phyloP scores from a whole-genome alignment of 2,888 invertebrate genomes.

The Limenitis arthemis region DNA sequence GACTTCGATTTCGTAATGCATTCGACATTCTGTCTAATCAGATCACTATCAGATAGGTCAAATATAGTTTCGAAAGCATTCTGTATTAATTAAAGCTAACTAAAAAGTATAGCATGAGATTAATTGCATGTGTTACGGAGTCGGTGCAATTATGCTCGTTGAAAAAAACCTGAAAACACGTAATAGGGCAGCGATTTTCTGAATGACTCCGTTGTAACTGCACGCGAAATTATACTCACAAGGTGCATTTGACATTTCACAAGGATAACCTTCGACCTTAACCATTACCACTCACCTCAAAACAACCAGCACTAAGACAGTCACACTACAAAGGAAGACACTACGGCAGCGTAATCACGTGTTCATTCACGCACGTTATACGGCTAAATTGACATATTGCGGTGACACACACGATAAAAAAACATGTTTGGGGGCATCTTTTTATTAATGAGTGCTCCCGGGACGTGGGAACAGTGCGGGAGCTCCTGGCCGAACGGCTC shows the following conservation, averaged over 20 bases:
- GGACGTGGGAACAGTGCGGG: constrained; percentile 41
- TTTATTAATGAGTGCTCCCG: constrained; percentile 53
- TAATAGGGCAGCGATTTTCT: constrained; percentile 38
- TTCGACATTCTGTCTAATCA: no score
- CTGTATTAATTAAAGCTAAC: no score
- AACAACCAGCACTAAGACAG: constrained; percentile 51
- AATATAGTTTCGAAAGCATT: no score
- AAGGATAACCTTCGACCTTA: constrained; percentile 57
- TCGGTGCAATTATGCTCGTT: constrained; percentile 1
- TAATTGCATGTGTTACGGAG: constrained; percentile 1
- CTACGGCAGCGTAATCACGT: constrained; percentile 39
- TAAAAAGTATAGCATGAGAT: no score
- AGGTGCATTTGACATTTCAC: constrained; percentile 36
- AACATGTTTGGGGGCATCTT: constrained; percentile 39
- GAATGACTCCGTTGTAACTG: constrained; percentile 38
- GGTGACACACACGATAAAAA: constrained; percentile 36
- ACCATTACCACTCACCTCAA: constrained; percentile 54
- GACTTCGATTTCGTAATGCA: no score
- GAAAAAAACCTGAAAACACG: constrained; percentile 16
- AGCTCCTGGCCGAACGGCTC: constrained; percentile 49
- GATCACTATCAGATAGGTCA: no score
- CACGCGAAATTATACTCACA: constrained; percentile 47
- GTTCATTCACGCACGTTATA: constrained; percentile 34
- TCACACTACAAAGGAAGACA: constrained; percentile 55
- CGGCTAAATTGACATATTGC: constrained; percentile 53